phyloP scores from a whole-genome alignment of 2,888 invertebrate species.

The Aphidoletes aphidimyza region DNA sequence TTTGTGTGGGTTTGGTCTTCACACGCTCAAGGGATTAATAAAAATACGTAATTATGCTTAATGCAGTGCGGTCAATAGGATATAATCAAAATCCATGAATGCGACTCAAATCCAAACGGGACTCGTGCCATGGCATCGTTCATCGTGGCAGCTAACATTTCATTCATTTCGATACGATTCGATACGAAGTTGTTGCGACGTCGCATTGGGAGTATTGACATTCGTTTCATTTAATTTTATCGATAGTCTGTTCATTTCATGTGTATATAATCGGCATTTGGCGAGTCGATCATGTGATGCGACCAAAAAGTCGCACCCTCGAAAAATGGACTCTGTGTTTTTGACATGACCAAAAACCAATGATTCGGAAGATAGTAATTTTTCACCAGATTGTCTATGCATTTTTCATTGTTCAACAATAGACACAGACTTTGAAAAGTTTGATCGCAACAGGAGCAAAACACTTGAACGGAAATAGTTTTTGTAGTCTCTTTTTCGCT shows the following conservation, averaged over 20 bases:
- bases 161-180: background rate
- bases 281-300: background rate
- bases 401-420: too few relatives aligned
- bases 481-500: too few relatives aligned
- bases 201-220: background rate
- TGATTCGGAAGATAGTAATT: constrained; percentile 38
- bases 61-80: background rate
- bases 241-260: too few relatives aligned
- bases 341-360: constrained; percentile 16
- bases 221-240: background rate
- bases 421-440: too few relatives aligned
- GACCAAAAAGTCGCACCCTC: constrained; percentile 21
- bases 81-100: background rate
- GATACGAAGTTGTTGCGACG: background rate
- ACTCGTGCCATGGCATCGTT: background rate
- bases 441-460: background rate
- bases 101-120: background rate
- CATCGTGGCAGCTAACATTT: background rate
- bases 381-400: background rate
- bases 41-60: background rate
- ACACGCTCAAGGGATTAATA: background rate
- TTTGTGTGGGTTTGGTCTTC: background rate
- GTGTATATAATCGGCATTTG: background rate
- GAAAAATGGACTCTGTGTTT: constrained; percentile 2
- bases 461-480: background rate